These are phyloP conservation scores for Oenanthe melanoleuca DNA, from an alignment of 2,113 vertebrate genomes.

Conservation along the genomic window DNA sequence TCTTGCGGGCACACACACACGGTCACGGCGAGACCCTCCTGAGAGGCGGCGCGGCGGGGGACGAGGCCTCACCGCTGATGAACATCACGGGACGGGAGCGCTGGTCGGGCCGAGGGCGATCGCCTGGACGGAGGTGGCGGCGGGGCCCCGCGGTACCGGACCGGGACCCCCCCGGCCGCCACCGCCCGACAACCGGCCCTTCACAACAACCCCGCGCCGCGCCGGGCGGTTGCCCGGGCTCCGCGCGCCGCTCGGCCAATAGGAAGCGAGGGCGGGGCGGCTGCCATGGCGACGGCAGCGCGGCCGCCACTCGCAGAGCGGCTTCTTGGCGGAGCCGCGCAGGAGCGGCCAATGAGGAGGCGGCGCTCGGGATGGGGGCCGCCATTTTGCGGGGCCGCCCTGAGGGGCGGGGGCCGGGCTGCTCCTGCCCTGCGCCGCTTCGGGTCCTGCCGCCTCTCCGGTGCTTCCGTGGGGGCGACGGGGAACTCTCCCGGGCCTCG, in stretches of 20 bases:
- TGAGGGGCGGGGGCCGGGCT: background rate
- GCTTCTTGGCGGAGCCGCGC: background rate
- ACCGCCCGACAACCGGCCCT: background rate
- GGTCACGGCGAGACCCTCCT: background rate
- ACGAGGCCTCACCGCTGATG: background rate
- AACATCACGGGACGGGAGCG: background rate
- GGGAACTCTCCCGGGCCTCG: accelerated
- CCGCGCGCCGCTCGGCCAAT: background rate
- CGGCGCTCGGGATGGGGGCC: background rate
- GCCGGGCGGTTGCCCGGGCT: conserved; percentile 12
- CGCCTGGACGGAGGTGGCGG: background rate
- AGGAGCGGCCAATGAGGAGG: background rate
- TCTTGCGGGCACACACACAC: background rate
- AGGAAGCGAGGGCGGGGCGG: background rate
- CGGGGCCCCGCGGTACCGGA: background rate
- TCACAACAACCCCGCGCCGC: background rate
- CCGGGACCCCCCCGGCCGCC: background rate
- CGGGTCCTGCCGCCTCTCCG: accelerated
- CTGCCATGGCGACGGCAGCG: background rate
- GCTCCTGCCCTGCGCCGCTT: accelerated
- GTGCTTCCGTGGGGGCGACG: accelerated
- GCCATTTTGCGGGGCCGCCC: conserved; percentile 8
- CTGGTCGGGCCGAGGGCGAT: background rate
- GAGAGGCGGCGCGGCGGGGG: background rate
- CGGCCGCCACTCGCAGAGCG: background rate